Evolutionary conservation across 2,797 vertebrate species (phyloP).

Genomic region (Ibycter americanus): DNA sequence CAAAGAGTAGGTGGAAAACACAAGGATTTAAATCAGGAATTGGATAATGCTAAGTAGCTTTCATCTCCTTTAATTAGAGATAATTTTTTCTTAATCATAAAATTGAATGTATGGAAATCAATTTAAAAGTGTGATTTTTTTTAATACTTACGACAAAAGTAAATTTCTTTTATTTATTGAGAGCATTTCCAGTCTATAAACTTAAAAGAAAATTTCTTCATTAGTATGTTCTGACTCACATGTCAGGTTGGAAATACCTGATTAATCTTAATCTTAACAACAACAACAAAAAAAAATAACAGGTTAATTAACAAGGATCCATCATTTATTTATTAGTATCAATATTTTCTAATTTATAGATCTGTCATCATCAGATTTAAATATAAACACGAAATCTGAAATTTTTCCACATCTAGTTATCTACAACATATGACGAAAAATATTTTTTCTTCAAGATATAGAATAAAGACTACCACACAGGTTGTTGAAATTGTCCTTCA

Average conservation of each 20-base stretch:
- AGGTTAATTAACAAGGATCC: neutral
- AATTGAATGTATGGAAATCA: constrained; percentile 26
- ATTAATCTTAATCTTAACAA: neutral
- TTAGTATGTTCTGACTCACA: neutral
- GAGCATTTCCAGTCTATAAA: neutral
- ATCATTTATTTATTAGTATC: neutral
- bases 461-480: neutral
- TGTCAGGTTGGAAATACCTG: neutral
- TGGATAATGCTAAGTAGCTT: constrained; percentile 24
- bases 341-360: neutral
- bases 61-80: constrained; percentile 20
- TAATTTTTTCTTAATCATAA: constrained; percentile 20
- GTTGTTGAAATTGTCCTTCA: neutral
- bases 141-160: neutral
- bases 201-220: neutral
- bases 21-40: constrained; percentile 12
- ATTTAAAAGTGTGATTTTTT: neutral
- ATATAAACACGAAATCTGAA: neutral
- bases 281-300: neutral
- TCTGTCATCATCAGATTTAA: neutral
- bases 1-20: constrained; percentile 26
- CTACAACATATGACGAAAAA: neutral
- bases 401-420: neutral
- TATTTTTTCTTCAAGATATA: neutral
- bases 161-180: neutral